Conservation (phyloP, 2,888 invertebrate genomes). For the Pachydiplax longipennis region DNA sequence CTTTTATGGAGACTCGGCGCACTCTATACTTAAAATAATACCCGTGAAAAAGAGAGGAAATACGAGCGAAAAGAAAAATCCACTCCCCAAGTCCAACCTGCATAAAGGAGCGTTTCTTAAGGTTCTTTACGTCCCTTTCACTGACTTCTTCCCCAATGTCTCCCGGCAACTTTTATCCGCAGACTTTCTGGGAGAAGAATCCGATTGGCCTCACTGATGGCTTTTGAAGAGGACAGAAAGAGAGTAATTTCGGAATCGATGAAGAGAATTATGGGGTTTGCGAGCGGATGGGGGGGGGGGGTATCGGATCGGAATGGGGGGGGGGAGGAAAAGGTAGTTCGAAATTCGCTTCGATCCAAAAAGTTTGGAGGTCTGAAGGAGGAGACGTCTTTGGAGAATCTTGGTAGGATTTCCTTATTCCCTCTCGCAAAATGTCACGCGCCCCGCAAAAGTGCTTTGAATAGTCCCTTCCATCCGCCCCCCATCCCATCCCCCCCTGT, state of each 20-base stretch:
- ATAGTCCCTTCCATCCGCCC: background rate
- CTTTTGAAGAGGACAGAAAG: conserved; percentile 28
- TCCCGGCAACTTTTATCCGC: background rate
- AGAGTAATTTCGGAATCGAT: conserved; percentile 36
- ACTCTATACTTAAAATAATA: no score
- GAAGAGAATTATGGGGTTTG: conserved; percentile 7
- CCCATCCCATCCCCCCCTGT: background rate
- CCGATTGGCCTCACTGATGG: conserved; percentile 18
- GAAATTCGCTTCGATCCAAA: background rate
- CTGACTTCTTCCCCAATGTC: background rate
- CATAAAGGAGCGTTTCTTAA: background rate
- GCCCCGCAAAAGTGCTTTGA: background rate
- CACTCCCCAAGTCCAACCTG: no score
- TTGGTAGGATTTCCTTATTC: background rate
- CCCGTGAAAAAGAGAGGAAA: no score
- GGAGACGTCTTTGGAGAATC: background rate
- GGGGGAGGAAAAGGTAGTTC: background rate
- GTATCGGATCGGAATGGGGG: background rate
- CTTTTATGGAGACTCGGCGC: no score
- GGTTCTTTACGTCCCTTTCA: background rate
- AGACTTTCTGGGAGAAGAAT: background rate
- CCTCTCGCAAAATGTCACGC: background rate
- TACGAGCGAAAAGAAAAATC: no score
- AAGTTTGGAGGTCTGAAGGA: background rate
- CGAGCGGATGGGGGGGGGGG: background rate